These are phyloP conservation scores for Isurus oxyrinchus DNA, from an alignment of 2,113 vertebrate species.

Conservation along the genomic window DNA sequence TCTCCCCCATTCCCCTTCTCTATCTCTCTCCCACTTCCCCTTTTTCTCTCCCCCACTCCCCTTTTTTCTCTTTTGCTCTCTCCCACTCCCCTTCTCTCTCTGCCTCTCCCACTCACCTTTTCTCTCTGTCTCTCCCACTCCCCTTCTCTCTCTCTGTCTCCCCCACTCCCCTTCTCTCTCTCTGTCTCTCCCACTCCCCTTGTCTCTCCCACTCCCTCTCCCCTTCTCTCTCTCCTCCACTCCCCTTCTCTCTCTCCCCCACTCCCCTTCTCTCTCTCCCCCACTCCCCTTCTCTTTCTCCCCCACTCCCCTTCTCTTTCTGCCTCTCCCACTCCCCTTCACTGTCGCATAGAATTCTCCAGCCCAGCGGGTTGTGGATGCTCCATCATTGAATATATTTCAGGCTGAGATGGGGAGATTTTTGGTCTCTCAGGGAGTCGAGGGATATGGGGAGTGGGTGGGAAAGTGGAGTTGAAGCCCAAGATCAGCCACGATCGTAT, in stretches of 20 bases:
- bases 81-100: rapidly evolving
- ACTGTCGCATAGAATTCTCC: too few species aligned
- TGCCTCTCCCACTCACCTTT: rapidly evolving
- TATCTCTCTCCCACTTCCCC: rapidly evolving
- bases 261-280: too few species aligned
- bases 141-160: rapidly evolving
- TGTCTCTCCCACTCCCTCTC: rapidly evolving
- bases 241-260: rapidly evolving
- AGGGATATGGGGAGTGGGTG: too few species aligned
- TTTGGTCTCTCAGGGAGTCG: too few species aligned
- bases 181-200: rapidly evolving
- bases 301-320: too few species aligned
- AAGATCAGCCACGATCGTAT: too few species aligned
- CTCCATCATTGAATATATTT: too few species aligned
- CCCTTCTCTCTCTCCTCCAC: rapidly evolving
- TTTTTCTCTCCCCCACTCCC: rapidly evolving
- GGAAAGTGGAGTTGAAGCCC: too few species aligned
- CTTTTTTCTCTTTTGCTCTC: rapidly evolving
- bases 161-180: rapidly evolving
- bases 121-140: rapidly evolving
- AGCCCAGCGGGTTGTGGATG: too few species aligned
- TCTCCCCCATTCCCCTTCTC: too few species aligned
- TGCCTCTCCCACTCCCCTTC: rapidly evolving
- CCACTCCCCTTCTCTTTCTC: too few species aligned
- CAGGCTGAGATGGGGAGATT: too few species aligned